Percentiles rank a stretch among this genome's conserved stretches.
phyloP scores from a whole-genome alignment of 2,888 invertebrate species.

The Tipula lateralis region DNA sequence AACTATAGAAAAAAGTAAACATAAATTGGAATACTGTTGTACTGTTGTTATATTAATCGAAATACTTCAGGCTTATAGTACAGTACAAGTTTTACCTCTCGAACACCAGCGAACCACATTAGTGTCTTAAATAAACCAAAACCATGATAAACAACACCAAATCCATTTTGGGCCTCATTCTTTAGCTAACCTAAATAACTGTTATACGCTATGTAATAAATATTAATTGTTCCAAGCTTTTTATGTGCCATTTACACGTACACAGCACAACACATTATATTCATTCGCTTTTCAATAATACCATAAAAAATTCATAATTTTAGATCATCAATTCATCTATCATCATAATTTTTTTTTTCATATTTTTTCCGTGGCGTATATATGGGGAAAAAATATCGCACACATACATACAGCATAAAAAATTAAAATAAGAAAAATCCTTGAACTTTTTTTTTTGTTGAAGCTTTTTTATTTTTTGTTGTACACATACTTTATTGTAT shows the following conservation, averaged over 20 bases:
- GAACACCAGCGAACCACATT: too few species aligned
- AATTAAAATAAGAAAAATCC: neutral
- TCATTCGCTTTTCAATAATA: neutral
- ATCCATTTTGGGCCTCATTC: neutral
- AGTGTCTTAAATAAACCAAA: neutral
- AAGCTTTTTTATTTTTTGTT: neutral
- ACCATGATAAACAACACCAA: neutral
- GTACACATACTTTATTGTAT: neutral
- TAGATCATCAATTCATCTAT: constrained; percentile 1
- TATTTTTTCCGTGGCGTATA: neutral
- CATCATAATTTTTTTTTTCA: neutral
- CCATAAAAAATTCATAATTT: neutral
- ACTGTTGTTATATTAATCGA: too few species aligned
- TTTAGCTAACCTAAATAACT: neutral
- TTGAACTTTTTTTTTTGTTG: neutral
- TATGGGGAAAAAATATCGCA: neutral
- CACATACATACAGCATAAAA: neutral
- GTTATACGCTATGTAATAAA: neutral
- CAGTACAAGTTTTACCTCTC: too few species aligned
- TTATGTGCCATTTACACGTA: neutral
- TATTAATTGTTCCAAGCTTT: neutral
- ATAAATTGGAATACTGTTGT: too few species aligned
- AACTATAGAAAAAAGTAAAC: too few species aligned
- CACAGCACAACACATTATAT: neutral
- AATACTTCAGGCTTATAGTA: too few species aligned